Evolutionary conservation across 2,797 vertebrate genomes (phyloP).

Genomic region (Cynopterus sphinx): DNA sequence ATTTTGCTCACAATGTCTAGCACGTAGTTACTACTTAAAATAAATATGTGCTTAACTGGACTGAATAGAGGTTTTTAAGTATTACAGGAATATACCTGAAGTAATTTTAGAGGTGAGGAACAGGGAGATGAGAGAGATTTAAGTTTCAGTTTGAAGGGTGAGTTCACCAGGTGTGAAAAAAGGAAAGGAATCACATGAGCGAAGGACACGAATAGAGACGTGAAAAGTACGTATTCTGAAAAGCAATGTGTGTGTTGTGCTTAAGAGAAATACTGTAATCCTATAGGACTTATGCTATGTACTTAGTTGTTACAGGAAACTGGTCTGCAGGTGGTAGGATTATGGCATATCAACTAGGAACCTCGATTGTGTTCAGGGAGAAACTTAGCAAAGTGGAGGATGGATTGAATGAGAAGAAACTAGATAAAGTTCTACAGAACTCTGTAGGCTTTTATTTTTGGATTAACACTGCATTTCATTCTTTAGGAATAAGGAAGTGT

Average conservation of each 20-base stretch:
- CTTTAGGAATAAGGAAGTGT: background rate
- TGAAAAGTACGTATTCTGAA: background rate
- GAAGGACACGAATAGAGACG: background rate
- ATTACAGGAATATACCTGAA: background rate
- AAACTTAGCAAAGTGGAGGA: background rate
- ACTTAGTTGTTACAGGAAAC: background rate
- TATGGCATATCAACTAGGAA: background rate
- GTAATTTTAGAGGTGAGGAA: background rate
- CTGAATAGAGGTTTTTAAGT: background rate
- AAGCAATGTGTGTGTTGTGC: background rate
- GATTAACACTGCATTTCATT: background rate
- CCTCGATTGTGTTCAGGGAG: background rate
- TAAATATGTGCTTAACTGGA: background rate
- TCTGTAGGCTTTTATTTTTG: background rate
- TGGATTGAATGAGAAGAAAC: background rate
- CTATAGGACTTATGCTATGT: background rate
- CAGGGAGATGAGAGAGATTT: background rate
- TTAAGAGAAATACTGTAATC: background rate
- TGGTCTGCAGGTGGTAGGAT: background rate
- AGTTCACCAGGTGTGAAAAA: background rate
- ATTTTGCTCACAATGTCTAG: background rate
- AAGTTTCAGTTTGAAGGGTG: background rate
- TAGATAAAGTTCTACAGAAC: background rate
- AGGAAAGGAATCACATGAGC: background rate
- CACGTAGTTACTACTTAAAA: background rate